These are phyloP conservation scores for Fissipunctia ypsillon DNA, from an alignment of 2,888 invertebrate genomes.

Conservation along the genomic window DNA sequence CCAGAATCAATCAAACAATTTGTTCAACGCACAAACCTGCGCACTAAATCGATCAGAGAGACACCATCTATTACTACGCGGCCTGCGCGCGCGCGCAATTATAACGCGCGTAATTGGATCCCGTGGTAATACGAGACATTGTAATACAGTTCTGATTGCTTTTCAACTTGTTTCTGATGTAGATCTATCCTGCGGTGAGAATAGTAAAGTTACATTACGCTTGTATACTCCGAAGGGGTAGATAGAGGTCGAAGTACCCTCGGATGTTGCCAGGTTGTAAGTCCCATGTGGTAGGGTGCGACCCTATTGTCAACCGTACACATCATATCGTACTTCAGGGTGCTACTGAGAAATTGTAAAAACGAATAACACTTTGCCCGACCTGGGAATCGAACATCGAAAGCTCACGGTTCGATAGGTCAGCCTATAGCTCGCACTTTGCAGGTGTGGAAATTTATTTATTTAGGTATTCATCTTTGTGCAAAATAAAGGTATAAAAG, in stretches of 20 bases:
- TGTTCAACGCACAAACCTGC: conserved; percentile 56
- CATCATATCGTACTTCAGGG: background rate
- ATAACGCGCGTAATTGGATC: conserved; percentile 73
- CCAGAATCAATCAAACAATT: conserved; percentile 68
- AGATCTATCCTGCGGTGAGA: conserved; percentile 45
- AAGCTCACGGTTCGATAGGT: background rate
- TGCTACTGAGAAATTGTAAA: background rate
- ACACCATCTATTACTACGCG: conserved; percentile 67
- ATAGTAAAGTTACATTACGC: conserved; percentile 23
- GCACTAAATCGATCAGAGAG: conserved; percentile 68
- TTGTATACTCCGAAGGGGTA: too few relatives aligned
- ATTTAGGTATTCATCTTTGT: background rate
- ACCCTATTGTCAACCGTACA: background rate
- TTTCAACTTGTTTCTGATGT: conserved; percentile 58
- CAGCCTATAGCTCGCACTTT: background rate
- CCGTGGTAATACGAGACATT: conserved; percentile 61
- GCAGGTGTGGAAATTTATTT: too few relatives aligned
- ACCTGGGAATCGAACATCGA: background rate
- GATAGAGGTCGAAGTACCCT: background rate
- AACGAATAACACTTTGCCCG: background rate
- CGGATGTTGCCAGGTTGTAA: background rate
- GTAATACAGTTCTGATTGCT: conserved; percentile 67
- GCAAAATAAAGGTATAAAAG: background rate
- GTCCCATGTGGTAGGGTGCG: background rate
- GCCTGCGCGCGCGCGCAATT: conserved; percentile 70